Percentiles rank a stretch among this genome's conserved stretches.
These are phyloP conservation scores for Latrodectus hesperus DNA, from an alignment of 2,888 invertebrate species.

Conservation along the genomic window DNA sequence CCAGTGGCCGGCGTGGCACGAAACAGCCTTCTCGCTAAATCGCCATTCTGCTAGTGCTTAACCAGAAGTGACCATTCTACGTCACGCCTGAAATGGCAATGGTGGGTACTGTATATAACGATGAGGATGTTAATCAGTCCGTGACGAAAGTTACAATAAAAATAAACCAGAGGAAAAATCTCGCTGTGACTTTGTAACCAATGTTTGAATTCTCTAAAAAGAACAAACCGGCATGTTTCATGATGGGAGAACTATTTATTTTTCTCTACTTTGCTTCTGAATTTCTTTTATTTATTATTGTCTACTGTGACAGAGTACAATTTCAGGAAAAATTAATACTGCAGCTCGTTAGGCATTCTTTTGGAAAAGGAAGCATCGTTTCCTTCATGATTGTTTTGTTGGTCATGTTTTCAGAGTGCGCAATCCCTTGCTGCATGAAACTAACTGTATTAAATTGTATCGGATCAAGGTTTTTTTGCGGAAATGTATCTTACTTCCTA, in stretches of 20 bases:
- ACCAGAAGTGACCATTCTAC: conserved; percentile 19
- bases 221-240: not conserved
- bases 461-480: not conserved
- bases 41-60: not conserved
- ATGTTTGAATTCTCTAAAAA: not conserved
- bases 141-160: conserved; percentile 13
- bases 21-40: not conserved
- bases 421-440: too few relatives aligned
- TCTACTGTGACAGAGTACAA: not conserved
- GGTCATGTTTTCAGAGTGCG: too few relatives aligned
- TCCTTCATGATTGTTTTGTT: too few relatives aligned
- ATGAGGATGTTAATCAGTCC: conserved; percentile 17
- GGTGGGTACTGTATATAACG: not conserved
- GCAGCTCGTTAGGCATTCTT: not conserved
- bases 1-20: not conserved
- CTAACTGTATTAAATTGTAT: too few relatives aligned
- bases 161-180: not conserved
- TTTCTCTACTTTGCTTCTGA: not conserved
- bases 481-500: not conserved
- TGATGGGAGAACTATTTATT: not conserved
- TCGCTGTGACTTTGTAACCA: conserved; percentile 18
- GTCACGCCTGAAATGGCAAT: conserved; percentile 3
- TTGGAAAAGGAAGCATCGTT: not conserved
- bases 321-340: not conserved
- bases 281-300: not conserved